Conservation (phyloP, 2,797 vertebrate species). For the Diceros bicornis region DNA sequence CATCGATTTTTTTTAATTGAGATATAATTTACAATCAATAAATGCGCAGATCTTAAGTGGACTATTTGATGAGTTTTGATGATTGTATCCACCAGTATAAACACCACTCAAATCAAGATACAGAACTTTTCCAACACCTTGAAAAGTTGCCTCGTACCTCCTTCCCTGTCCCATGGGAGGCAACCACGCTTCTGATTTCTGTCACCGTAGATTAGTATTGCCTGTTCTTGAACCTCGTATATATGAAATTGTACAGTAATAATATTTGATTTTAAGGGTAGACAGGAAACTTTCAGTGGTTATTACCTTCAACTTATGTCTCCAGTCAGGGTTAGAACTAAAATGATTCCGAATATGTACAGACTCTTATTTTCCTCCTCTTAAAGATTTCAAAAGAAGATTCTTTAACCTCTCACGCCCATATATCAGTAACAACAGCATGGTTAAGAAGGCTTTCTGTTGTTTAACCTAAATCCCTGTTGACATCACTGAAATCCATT, state of each 20-base stretch:
- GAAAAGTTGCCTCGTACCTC: background rate
- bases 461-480: background rate
- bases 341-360: background rate
- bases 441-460: background rate
- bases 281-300: background rate
- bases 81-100: background rate
- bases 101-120: background rate
- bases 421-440: background rate
- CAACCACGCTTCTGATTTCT: background rate
- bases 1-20: background rate
- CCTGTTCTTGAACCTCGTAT: background rate
- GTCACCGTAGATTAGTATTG: background rate
- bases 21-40: background rate
- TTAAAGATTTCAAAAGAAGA: conserved; percentile 42
- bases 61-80: background rate
- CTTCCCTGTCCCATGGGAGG: background rate
- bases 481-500: background rate
- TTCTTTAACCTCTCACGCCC: background rate
- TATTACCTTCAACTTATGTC: background rate
- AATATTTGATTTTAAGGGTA: conserved; percentile 37
- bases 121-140: background rate
- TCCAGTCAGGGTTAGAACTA: background rate
- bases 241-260: background rate
- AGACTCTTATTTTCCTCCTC: background rate
- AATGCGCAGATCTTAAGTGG: background rate